These are phyloP conservation scores for Argyra leucocephala DNA, from an alignment of 2,888 invertebrate species.

Conservation along the genomic window DNA sequence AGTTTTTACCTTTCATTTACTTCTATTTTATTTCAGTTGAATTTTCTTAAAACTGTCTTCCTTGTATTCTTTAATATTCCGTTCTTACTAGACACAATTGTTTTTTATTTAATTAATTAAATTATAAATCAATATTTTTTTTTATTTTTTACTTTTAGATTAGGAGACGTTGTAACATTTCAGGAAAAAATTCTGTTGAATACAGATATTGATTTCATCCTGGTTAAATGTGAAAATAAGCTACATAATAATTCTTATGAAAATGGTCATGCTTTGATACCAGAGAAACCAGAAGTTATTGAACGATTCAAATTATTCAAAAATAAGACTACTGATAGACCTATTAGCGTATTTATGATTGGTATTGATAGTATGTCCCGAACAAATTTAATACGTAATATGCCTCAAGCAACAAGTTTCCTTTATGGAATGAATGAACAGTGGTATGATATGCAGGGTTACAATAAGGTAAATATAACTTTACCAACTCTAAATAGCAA, in stretches of 20 bases:
- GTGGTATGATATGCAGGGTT: conserved; percentile 62
- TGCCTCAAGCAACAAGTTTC: conserved; percentile 57
- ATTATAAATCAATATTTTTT: background rate
- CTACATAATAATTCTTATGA: conserved; percentile 33
- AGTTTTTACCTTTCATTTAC: too few species aligned
- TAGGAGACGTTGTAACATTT: background rate
- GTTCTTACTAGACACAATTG: too few species aligned
- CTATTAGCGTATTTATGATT: conserved; percentile 60
- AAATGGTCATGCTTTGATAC: conserved; percentile 49
- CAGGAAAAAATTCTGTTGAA: background rate
- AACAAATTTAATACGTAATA: conserved; percentile 58
- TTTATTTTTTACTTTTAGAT: background rate
- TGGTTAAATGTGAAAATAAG: conserved; percentile 45
- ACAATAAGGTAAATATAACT: conserved; percentile 48
- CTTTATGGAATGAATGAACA: conserved; percentile 49
- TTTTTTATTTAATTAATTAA: too few species aligned
- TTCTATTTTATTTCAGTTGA: too few species aligned
- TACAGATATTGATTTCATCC: conserved; percentile 40
- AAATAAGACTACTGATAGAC: conserved; percentile 25
- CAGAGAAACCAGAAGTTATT: conserved; percentile 46
- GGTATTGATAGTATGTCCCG: conserved; percentile 76
- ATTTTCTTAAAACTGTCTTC: too few species aligned
- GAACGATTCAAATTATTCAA: conserved; percentile 39
- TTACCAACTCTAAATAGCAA: too few species aligned
- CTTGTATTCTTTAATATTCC: too few species aligned